Evolutionary conservation across 37 sponge, comb jelly and placozoan species (phyloP).

Genomic region (Ephydatia muelleri): DNA sequence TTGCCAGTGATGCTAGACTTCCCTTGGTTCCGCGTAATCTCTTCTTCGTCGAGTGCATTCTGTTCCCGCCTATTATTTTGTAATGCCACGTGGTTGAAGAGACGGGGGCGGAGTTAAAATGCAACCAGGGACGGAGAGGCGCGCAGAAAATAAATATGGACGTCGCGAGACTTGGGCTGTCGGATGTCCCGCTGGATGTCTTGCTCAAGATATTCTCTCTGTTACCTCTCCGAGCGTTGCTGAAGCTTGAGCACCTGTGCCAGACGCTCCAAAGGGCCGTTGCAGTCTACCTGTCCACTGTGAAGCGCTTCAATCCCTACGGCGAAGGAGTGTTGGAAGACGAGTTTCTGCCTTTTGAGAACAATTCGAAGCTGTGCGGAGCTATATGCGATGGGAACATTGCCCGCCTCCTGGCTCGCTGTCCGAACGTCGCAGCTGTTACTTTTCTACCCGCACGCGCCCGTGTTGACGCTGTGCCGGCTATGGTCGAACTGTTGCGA

Average conservation of each 20-base stretch:
- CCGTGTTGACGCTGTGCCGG: neutral
- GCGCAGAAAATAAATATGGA: neutral
- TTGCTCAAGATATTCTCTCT: conserved; percentile 23
- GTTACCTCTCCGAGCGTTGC: conserved; percentile 16
- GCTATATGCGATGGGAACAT: neutral
- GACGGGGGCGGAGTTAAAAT: neutral
- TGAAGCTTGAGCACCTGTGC: conserved; percentile 19
- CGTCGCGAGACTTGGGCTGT: neutral
- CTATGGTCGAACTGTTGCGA: neutral
- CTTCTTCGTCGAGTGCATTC: neutral
- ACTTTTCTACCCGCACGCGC: neutral
- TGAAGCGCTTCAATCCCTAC: conserved; percentile 24
- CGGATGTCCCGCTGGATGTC: conserved; percentile 1
- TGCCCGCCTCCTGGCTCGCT: neutral
- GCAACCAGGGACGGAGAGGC: neutral
- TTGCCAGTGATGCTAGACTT: neutral
- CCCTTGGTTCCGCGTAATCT: neutral
- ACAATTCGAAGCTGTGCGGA: neutral
- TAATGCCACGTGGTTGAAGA: neutral
- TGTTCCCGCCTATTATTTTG: neutral
- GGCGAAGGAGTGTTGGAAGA: neutral
- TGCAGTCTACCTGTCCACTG: conserved; percentile 1
- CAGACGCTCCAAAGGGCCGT: conserved; percentile 1
- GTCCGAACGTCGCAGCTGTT: neutral
- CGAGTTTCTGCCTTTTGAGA: neutral